Percentiles rank a stretch among this genome's conserved stretches.
Conservation (phyloP, 1,140 invertebrate species). For the Samia ricini region DNA sequence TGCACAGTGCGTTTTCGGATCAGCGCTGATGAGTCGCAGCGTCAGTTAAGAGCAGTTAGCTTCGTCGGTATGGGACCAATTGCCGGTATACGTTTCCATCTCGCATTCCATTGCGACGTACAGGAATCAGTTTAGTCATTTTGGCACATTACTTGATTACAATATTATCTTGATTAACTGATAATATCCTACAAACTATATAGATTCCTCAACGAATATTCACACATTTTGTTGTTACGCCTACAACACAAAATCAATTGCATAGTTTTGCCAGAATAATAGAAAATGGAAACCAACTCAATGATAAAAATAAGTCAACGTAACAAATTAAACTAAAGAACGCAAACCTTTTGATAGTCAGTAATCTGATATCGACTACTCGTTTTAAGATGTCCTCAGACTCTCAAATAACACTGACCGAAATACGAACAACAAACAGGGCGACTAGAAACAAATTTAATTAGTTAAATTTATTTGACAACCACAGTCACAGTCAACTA, state of each 20-base stretch:
- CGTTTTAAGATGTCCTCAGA: not conserved
- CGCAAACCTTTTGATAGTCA: not conserved
- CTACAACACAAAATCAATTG: too few relatives aligned
- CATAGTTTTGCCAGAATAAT: too few relatives aligned
- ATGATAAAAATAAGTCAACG: not conserved
- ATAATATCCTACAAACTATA: not conserved
- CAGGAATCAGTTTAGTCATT: not conserved
- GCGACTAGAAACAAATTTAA: conserved; percentile 22
- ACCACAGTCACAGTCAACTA: conserved; percentile 33
- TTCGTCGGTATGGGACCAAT: not conserved
- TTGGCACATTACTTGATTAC: not conserved
- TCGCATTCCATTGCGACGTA: not conserved
- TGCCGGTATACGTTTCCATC: conserved; percentile 7
- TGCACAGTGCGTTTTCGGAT: conserved; percentile 13
- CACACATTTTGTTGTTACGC: too few relatives aligned
- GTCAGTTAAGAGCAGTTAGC: conserved; percentile 3
- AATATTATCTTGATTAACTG: not conserved
- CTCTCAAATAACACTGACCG: not conserved
- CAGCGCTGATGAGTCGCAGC: conserved; percentile 8
- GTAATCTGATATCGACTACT: not conserved
- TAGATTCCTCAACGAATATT: too few relatives aligned
- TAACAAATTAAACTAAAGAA: not conserved
- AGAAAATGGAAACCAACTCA: too few relatives aligned
- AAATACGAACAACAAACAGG: not conserved
- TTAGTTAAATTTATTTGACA: conserved; percentile 44